Evolutionary conservation across 2,888 invertebrate species (phyloP).

Genomic region (Sinhomidia bicolor): DNA sequence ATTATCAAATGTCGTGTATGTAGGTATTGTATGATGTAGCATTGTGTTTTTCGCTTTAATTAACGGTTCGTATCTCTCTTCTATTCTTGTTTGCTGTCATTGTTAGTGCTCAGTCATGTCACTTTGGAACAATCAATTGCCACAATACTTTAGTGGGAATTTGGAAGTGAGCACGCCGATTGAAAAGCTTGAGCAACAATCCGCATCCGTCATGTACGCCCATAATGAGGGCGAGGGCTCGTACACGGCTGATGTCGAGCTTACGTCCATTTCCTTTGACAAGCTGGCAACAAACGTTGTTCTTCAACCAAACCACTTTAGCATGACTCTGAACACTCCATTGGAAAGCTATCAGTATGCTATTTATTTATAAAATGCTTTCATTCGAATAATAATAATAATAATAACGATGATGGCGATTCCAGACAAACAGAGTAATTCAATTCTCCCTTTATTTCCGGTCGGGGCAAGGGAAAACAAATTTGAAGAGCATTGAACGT

Average conservation of each 20-base stretch:
- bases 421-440: no score
- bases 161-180: slow-evolving; percentile 82
- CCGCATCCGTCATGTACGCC: slow-evolving; percentile 76
- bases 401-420: no score
- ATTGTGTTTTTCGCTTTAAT: slow-evolving; percentile 9
- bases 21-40: not conserved
- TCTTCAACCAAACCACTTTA: slow-evolving; percentile 74
- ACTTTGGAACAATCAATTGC: slow-evolving; percentile 81
- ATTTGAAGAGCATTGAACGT: not conserved
- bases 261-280: slow-evolving; percentile 76
- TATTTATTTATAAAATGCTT: not conserved
- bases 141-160: slow-evolving; percentile 80
- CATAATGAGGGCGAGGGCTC: slow-evolving; percentile 75
- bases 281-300: slow-evolving; percentile 76
- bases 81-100: slow-evolving; percentile 1
- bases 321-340: slow-evolving; percentile 77
- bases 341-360: slow-evolving; percentile 75
- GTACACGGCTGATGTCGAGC: slow-evolving; percentile 76
- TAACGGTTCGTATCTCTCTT: not conserved
- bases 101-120: slow-evolving; percentile 81
- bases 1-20: no score
- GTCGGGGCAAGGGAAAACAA: not conserved
- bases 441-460: not conserved
- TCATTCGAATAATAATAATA: not conserved
- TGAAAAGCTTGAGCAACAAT: slow-evolving; percentile 81